Evolutionary conservation across 53 echinoderm and acorn worm genomes (phyloP).

Genomic region (Apostichopus leukothele): DNA sequence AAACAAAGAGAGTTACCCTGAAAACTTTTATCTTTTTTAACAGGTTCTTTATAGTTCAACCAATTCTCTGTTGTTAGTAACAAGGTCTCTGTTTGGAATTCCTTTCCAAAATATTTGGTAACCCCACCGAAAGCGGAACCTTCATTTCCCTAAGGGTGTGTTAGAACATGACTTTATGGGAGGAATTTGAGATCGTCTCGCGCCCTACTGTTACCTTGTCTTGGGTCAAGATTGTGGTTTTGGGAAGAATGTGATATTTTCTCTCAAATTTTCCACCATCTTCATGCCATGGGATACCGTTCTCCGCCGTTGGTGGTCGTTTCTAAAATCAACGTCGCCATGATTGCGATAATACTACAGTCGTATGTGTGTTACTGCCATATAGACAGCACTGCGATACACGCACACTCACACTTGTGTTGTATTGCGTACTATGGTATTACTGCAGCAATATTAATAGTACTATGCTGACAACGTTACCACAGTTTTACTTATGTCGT

Average conservation of each 20-base stretch:
- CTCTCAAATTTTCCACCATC: background rate
- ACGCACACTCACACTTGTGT: background rate
- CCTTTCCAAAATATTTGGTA: constrained; percentile 43
- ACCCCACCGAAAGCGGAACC: constrained; percentile 27
- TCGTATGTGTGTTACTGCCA: background rate
- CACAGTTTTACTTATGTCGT: too few relatives aligned
- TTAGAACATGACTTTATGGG: constrained; percentile 18
- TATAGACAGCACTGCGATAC: background rate
- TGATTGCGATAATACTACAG: background rate
- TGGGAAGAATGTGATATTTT: constrained; percentile 3
- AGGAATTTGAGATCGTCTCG: background rate
- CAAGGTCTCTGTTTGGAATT: constrained; percentile 36
- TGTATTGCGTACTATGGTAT: background rate
- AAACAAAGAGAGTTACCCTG: constrained; percentile 17
- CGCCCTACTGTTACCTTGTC: constrained; percentile 29
- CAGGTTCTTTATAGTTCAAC: constrained; percentile 18
- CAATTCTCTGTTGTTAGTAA: constrained; percentile 34
- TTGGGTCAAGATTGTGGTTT: constrained; percentile 13
- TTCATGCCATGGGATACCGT: background rate
- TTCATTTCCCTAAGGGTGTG: constrained; percentile 26
- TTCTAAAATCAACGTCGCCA: background rate
- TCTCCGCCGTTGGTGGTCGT: background rate
- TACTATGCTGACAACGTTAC: too few relatives aligned
- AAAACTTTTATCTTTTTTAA: background rate
- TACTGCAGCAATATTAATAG: too few relatives aligned